Base-by-base conservation (phyloP, 1,140 invertebrate genomes). In the Galleria mellonella region DNA sequence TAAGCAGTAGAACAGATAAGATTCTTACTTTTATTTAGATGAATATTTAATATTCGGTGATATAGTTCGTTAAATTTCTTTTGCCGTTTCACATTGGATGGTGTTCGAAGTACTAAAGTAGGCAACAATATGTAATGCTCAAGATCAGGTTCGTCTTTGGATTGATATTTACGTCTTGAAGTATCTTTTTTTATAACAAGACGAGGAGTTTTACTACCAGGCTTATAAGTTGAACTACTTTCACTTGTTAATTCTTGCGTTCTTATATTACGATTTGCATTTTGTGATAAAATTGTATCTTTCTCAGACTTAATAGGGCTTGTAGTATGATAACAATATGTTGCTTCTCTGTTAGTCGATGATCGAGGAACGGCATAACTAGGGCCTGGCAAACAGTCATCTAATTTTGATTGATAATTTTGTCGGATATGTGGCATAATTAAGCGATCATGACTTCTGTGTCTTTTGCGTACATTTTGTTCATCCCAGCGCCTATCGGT, bases 51-150 rank as follows among this genome's bases (percentile, higher is more conserved):
- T 44, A 83, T 81, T 30, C 69, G 67, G 51, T 82, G 78, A 58
- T 85, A 85, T 4, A 85, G 40, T 55, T 83, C 77, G 47, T 75
- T 78, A 35, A 85, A 85, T 51, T 79, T 79, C 46, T 75, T 83
- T 47, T 85, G 78, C 6, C 82, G 58, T 28, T 72, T 75, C 39
- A 85, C 56, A 49, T 85, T 85, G n/a, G 82, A 83, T 12, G 82
- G 73, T 4, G 82, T 82, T n/a, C 76, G 70, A 1, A 82, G 65
- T 4, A 85, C 78, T 31, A 85, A 55, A n/a, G 82, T 82, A 27
- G 82, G 82, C 10, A 85, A 45, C 39, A 85, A 43, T 55, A 85
- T 79, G 47, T 66, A 85, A 50, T 79, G 73, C 35, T 85, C 77
- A 6, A 83, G 59, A 49, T 83, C 79, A 4, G 69, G 62, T 36